These are phyloP conservation scores for Pristionchus fissidentatus DNA, from an alignment of 2,888 invertebrate genomes.

Conservation along the genomic window DNA sequence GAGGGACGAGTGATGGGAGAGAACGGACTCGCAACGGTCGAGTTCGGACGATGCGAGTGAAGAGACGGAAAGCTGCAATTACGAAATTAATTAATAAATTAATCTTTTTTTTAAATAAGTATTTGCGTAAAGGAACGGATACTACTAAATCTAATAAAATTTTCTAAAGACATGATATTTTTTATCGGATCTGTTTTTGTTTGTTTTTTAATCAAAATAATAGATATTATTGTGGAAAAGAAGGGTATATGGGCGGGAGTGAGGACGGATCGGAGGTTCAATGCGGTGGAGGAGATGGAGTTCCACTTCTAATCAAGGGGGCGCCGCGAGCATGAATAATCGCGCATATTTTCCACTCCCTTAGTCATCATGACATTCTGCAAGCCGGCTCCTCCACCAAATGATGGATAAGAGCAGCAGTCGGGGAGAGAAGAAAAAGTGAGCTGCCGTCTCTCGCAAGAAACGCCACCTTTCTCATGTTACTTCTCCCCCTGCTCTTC, in stretches of 20 bases:
- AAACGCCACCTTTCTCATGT: constrained; percentile 25
- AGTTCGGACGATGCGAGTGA: constrained; percentile 64
- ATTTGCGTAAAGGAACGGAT: too few species aligned
- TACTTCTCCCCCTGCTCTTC: not conserved
- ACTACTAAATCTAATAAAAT: too few species aligned
- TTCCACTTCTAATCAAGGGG: not conserved
- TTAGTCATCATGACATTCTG: not conserved
- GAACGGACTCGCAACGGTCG: constrained; percentile 62
- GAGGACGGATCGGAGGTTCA: too few species aligned
- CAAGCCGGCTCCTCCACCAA: not conserved
- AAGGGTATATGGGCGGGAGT: too few species aligned
- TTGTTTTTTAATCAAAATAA: too few species aligned
- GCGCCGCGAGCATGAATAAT: not conserved
- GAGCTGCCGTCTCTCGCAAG: not conserved
- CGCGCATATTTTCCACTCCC: not conserved
- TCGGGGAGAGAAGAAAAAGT: not conserved
- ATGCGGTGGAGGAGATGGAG: too few species aligned
- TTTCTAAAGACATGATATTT: too few species aligned
- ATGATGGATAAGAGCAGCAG: not conserved
- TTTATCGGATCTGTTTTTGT: too few species aligned
- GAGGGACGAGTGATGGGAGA: constrained; percentile 53
- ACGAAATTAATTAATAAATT: not conserved
- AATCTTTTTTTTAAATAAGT: not conserved
- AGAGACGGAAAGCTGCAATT: constrained; percentile 62
- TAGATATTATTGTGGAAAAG: too few species aligned